These are phyloP conservation scores for Enteromius fasciolatus DNA, from an alignment of 2,797 vertebrate species.

Conservation along the genomic window DNA sequence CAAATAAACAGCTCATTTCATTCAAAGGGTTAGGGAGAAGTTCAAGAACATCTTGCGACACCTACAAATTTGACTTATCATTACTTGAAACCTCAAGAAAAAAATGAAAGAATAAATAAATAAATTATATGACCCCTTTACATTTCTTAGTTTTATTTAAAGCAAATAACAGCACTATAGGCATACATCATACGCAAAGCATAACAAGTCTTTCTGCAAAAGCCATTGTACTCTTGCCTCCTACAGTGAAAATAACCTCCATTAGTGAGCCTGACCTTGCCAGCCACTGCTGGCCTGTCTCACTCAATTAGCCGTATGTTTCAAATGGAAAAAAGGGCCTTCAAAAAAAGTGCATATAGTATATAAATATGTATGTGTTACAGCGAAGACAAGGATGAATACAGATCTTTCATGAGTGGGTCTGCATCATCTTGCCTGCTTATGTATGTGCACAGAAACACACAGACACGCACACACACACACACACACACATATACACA, in stretches of 20 bases:
- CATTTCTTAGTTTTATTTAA: background rate
- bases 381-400: conserved; percentile 16
- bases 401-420: conserved; percentile 13
- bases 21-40: background rate
- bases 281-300: background rate
- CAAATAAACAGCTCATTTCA: background rate
- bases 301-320: conserved; percentile 9
- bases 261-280: conserved; percentile 18
- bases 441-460: conserved; percentile 24
- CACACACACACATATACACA: background rate
- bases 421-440: conserved; percentile 7
- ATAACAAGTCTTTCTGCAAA: background rate
- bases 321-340: conserved; percentile 2
- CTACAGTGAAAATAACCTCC: conserved; percentile 10
- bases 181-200: background rate
- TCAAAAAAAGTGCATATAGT: background rate
- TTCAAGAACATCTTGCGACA: background rate
- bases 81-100: background rate
- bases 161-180: background rate
- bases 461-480: background rate
- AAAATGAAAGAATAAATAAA: background rate
- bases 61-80: background rate
- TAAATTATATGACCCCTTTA: background rate
- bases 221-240: background rate
- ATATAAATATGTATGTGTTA: conserved; percentile 33